Percentiles rank a stretch among this genome's conserved stretches.
These are phyloP conservation scores for Hippopotamus amphibius DNA, from an alignment of 2,113 vertebrate species.

Conservation along the genomic window DNA sequence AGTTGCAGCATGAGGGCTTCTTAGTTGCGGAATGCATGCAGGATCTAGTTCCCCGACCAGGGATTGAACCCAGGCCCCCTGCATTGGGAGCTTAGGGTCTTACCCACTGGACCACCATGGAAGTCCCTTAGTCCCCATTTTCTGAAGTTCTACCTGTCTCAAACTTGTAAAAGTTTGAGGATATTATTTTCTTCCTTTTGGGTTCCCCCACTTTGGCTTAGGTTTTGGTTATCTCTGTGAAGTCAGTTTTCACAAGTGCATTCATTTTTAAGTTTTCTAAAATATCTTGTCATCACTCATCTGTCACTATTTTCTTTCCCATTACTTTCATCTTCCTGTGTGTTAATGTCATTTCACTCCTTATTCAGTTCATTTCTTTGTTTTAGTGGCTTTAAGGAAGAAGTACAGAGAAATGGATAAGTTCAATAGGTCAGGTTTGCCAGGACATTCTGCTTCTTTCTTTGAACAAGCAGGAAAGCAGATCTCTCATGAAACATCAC, in stretches of 20 bases:
- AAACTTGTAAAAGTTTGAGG: conserved; percentile 23
- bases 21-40: no score
- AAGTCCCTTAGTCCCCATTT: neutral
- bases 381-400: conserved; percentile 16
- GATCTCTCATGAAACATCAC: conserved; percentile 25
- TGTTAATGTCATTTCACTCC: neutral
- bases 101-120: neutral
- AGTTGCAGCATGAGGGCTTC: no score
- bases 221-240: neutral
- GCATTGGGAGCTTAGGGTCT: neutral
- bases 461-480: conserved; percentile 39
- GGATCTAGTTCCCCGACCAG: neutral
- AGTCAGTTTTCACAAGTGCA: neutral
- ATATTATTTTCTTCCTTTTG: conserved; percentile 10
- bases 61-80: neutral
- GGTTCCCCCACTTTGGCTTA: neutral
- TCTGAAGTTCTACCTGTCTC: neutral
- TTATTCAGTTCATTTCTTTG: neutral
- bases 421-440: neutral
- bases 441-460: conserved; percentile 47
- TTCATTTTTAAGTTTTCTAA: conserved; percentile 29
- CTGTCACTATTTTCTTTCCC: neutral
- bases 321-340: neutral
- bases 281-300: neutral
- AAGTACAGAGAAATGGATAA: neutral